Evolutionary conservation across 1,140 invertebrate genomes (phyloP), one percentile per base, ranked within the genome.

Genomic region (Linepithema humile): DNA sequence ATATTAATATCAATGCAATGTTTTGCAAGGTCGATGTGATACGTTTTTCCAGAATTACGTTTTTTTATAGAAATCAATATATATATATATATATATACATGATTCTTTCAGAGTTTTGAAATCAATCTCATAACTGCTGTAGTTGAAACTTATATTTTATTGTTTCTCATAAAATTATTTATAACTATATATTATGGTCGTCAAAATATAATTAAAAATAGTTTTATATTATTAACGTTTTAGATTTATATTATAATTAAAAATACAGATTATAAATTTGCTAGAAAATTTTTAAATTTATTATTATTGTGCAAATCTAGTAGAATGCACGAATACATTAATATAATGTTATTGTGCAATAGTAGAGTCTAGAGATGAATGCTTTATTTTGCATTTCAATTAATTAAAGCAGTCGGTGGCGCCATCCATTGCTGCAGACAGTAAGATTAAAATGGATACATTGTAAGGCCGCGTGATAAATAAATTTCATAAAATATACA

Each of bases 371-470:
- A 15, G 45, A 55, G 2, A 40, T 29, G 6, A 40, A 3, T n/a
- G 23, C 10, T 62, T 23, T 40, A 26, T 53, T 5, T 40, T 55
- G 12, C n/a, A 32, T 17, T 17, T 45, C n/a, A 35, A 29, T 23
- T 6, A 64, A 45, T 80, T 45, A n/a, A 10, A 82, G 32, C 35
- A 35, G 43, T 75, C 15, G 2, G 74, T 88, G 73, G 85, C 85
- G 85, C 85, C 86, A 86, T 87, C 82, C 38, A 60, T 64, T 67
- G 74, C 55, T 78, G 29, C 15, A 32, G 10, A 43, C 6, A 3
- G 26, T 26, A 73, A 60, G 35, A 83, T 84, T n/a, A 50, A 86
- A 80, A 84, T 48, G 50, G 45, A 59, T 69, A 64, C 53, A 26
- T 35, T 12, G 40, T 40, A 23, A 62, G 40, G 40, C 45, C 45